Evolutionary conservation across 2,888 invertebrate species (phyloP).

Genomic region (Dendrolimus pini): DNA sequence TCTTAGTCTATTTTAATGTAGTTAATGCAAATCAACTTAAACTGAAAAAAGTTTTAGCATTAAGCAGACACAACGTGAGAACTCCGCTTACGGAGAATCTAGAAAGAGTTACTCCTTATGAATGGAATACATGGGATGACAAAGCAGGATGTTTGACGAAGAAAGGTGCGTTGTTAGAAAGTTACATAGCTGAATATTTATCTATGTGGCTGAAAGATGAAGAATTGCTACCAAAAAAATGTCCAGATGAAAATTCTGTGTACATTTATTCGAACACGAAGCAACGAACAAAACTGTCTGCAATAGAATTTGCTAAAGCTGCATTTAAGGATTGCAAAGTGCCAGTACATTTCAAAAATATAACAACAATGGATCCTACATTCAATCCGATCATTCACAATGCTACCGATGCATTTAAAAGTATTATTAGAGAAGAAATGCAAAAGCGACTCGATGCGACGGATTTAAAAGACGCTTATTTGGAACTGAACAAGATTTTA

Average conservation of each 20-base stretch:
- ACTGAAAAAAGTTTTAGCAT: constrained; percentile 38
- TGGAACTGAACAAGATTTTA: constrained; percentile 36
- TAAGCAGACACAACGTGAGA: constrained; percentile 52
- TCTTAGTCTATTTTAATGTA: too few relatives aligned
- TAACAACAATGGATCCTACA: constrained; percentile 30
- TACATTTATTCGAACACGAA: constrained; percentile 46
- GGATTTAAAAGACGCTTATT: constrained; percentile 29
- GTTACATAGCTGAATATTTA: constrained; percentile 47
- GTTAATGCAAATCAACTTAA: too few relatives aligned
- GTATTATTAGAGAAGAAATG: constrained; percentile 32
- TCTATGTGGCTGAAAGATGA: constrained; percentile 37
- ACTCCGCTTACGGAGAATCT: constrained; percentile 38
- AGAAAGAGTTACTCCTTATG: constrained; percentile 28
- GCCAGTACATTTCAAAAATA: constrained; percentile 27
- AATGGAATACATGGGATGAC: constrained; percentile 40
- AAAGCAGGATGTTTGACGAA: constrained; percentile 37
- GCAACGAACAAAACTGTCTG: constrained; percentile 46
- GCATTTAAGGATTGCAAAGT: constrained; percentile 47
- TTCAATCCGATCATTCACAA: constrained; percentile 44
- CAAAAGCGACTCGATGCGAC: constrained; percentile 27
- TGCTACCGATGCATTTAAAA: constrained; percentile 23
- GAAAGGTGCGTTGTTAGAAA: constrained; percentile 49
- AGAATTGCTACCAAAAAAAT: constrained; percentile 28
- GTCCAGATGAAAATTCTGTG: constrained; percentile 32
- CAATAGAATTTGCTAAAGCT: constrained; percentile 35